Evolutionary conservation across 2,888 invertebrate genomes (phyloP).

Genomic region (Mimachlamys varia): DNA sequence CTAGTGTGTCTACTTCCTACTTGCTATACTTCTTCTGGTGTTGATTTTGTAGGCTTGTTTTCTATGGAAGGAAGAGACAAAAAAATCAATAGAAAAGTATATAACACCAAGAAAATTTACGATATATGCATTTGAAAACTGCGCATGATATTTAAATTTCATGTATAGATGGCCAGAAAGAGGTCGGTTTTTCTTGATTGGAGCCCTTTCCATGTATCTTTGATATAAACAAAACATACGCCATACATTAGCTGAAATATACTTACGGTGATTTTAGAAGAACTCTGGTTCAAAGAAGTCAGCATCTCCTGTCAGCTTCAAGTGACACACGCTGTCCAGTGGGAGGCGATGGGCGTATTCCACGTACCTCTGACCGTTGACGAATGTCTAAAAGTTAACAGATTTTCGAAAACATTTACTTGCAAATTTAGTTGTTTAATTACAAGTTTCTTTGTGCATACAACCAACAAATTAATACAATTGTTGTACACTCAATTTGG

Average conservation of each 20-base stretch:
- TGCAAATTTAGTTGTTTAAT: no score
- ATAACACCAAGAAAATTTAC: not conserved
- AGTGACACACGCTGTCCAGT: conserved; percentile 58
- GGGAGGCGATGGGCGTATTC: conserved; percentile 64
- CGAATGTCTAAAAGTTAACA: conserved; percentile 61
- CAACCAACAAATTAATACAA: no score
- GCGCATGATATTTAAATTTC: not conserved
- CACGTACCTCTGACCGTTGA: conserved; percentile 61
- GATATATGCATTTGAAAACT: not conserved
- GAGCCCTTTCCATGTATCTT: not conserved
- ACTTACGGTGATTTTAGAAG: conserved; percentile 49
- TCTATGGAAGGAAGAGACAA: not conserved
- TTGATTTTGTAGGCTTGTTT: not conserved
- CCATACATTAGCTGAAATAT: not conserved
- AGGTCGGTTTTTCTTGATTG: no score
- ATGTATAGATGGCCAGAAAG: not conserved
- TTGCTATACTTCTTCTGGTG: not conserved
- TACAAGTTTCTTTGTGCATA: no score
- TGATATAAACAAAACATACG: not conserved
- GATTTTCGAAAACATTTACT: not conserved
- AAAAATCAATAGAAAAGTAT: not conserved
- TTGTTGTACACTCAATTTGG: no score
- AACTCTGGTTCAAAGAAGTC: conserved; percentile 70
- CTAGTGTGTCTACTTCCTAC: no score
- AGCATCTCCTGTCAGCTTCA: conserved; percentile 61